Percentiles rank a stretch among this genome's conserved stretches.
Conservation (phyloP, 2,888 invertebrate genomes). For the Podotricha telesiphe region DNA sequence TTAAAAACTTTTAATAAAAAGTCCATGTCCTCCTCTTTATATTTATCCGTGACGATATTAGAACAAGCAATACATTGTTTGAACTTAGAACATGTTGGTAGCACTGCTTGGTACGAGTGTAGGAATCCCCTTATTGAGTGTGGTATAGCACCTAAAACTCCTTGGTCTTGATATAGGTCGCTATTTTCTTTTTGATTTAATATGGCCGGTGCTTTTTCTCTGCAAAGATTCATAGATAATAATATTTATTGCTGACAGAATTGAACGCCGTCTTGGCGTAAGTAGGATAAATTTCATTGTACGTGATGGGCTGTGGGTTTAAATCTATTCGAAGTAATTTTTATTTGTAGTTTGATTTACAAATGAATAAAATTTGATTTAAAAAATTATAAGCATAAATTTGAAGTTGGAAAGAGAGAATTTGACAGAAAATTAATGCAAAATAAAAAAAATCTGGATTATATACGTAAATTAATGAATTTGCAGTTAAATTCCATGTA, state of each 20-base stretch:
- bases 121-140: constrained; percentile 97
- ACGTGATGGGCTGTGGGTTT: too few relatives aligned
- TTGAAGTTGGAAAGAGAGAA: too few relatives aligned
- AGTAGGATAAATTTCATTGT: too few relatives aligned
- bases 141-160: constrained; percentile 92
- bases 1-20: constrained; percentile 92
- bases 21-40: constrained; percentile 82
- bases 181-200: constrained; percentile 73
- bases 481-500: too few relatives aligned
- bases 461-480: too few relatives aligned
- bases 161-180: constrained; percentile 68
- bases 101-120: constrained; percentile 90
- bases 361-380: too few relatives aligned
- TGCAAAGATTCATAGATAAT: constrained; percentile 53
- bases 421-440: too few relatives aligned
- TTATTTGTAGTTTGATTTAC: too few relatives aligned
- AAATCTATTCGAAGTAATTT: too few relatives aligned
- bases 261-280: too few relatives aligned
- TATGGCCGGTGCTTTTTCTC: constrained; percentile 86
- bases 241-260: background rate
- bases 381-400: too few relatives aligned
- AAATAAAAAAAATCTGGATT: too few relatives aligned
- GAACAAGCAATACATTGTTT: constrained; percentile 97
- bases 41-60: constrained; percentile 66
- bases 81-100: constrained; percentile 94